Conservation (phyloP, 2,888 invertebrate species). For the Ashinkailepas kermadecensis region DNA sequence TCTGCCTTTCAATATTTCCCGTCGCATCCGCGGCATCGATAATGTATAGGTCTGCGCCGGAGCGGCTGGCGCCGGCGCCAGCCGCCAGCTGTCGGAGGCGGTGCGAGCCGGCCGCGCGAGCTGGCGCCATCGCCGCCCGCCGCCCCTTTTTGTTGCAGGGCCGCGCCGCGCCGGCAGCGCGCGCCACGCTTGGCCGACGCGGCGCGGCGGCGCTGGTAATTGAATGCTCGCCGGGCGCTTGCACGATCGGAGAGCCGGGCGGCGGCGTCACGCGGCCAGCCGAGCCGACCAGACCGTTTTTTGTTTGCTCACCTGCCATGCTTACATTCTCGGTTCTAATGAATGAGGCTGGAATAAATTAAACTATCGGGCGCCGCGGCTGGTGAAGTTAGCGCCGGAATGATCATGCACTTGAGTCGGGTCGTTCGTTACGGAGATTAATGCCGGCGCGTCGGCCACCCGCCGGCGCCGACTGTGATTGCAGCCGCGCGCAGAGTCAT, state of each 20-base stretch:
- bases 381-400: conserved; percentile 14
- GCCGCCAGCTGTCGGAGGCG: background rate
- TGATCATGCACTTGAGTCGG: conserved; percentile 14
- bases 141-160: background rate
- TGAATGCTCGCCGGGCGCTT: conserved; percentile 11
- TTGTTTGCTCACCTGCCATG: conserved; percentile 4
- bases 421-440: conserved; percentile 16
- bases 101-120: background rate
- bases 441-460: background rate
- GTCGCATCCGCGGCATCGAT: background rate
- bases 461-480: background rate
- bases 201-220: background rate
- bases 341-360: conserved; percentile 16
- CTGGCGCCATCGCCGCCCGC: background rate
- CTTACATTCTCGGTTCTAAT: conserved; percentile 2
- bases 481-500: background rate
- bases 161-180: background rate
- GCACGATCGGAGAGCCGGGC: background rate
- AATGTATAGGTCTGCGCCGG: conserved; percentile 10
- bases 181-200: background rate
- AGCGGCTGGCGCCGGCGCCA: background rate
- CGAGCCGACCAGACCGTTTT: background rate
- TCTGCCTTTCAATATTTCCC: background rate
- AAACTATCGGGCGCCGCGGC: background rate
- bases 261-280: background rate